phyloP scores from a whole-genome alignment of 35 echinoderm and acorn worm genomes.

The Hemicentrotus pulcherrimus region DNA sequence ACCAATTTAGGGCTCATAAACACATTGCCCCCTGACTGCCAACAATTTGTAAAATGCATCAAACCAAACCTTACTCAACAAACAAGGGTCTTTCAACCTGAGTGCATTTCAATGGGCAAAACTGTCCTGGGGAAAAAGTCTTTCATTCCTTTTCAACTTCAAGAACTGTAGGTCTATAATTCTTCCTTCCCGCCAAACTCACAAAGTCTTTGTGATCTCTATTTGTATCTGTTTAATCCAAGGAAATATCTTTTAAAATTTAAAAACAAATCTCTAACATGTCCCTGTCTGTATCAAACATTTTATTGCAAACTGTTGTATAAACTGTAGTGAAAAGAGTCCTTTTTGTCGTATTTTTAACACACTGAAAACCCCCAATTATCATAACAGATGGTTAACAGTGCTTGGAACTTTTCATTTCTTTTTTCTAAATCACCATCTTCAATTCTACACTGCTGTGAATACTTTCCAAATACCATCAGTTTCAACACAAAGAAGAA shows the following conservation, averaged over 20 bases:
- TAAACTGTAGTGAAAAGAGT: too few relatives aligned
- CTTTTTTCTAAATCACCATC: too few relatives aligned
- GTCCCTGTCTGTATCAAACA: background rate
- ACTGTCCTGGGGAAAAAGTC: background rate
- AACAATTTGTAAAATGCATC: conserved; percentile 6
- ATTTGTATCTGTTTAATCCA: background rate
- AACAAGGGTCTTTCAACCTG: background rate
- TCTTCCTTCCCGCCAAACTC: conserved; percentile 4
- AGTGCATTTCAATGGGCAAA: background rate
- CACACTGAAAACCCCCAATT: background rate
- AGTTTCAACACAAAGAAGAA: too few relatives aligned
- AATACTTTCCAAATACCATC: too few relatives aligned
- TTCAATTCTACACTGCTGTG: too few relatives aligned
- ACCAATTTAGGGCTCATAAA: background rate
- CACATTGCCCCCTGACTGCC: background rate
- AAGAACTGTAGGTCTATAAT: background rate
- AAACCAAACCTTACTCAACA: background rate
- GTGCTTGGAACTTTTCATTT: too few relatives aligned
- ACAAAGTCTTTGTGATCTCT: background rate
- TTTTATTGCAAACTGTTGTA: too few relatives aligned
- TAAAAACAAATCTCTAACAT: background rate
- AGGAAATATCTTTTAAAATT: background rate
- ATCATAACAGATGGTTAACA: too few relatives aligned
- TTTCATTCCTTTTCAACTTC: background rate
- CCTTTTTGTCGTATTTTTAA: too few relatives aligned